Percentiles rank a stretch among this genome's conserved stretches.
Evolutionary conservation across 2,797 vertebrate genomes (phyloP).

Genomic region (Sebastes reedi): DNA sequence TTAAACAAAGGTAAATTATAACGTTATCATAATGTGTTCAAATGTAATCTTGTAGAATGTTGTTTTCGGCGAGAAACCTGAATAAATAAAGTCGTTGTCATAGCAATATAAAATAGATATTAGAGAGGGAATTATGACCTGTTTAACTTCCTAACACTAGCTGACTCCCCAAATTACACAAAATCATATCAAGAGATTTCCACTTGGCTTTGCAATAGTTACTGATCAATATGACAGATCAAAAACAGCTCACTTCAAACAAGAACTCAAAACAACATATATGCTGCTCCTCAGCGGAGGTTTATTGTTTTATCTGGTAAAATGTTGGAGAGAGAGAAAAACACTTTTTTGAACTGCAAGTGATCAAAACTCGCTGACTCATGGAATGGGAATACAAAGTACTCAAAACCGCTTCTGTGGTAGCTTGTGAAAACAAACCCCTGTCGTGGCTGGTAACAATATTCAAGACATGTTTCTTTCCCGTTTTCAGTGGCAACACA

Average conservation of each 20-base stretch:
- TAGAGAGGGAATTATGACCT: too few species aligned
- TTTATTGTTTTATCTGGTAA: conserved; percentile 7
- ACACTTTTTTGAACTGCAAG: conserved; percentile 18
- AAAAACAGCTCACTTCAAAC: background rate
- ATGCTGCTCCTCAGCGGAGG: background rate
- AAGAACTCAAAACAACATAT: background rate
- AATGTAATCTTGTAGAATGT: too few species aligned
- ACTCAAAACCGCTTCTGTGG: background rate
- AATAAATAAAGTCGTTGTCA: too few species aligned
- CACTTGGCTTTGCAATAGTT: too few species aligned
- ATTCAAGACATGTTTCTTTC: background rate
- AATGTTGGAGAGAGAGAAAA: background rate
- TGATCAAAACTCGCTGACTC: conserved; percentile 38
- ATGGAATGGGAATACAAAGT: conserved; percentile 8
- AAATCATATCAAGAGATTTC: background rate
- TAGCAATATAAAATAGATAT: too few species aligned
- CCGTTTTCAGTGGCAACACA: background rate
- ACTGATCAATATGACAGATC: background rate
- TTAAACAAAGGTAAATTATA: too few species aligned
- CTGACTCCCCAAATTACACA: background rate
- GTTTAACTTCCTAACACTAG: too few species aligned
- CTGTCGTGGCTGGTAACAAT: background rate
- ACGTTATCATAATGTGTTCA: too few species aligned
- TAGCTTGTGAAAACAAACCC: background rate
- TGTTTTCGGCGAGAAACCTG: too few species aligned